Evolutionary conservation across 2,888 invertebrate genomes (phyloP), one percentile per base, ranked within the genome.

Genomic region (Neoitamus cyanurus): DNA sequence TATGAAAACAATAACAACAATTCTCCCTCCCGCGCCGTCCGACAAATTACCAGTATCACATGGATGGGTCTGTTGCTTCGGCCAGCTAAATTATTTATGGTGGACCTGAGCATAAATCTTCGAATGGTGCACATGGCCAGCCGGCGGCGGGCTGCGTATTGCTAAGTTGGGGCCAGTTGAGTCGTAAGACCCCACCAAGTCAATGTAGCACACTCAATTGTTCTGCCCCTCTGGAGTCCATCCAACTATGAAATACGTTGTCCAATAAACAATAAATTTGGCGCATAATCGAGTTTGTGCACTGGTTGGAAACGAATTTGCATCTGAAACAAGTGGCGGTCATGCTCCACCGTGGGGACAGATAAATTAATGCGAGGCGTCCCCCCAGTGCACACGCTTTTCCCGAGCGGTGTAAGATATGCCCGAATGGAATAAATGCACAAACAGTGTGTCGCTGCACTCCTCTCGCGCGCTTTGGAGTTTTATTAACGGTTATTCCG

Each of bases 251-350:
- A 80, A 58, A 80, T 58, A 80, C 36, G 80, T 80, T 68, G 58
- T 80, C 58, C 80, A 80, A 80, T 80, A 80, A 80, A 68, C 80
- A 80, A 80, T 80, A 80, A 80, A 80, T 80, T 80, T 68, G 48
- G 48, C 20, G 80, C 30, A 80, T 80, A 80, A 80, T 80, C 80
- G 80, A 80, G 68, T 80, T 68, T 80, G 34, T 80, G 68, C 80
- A 80, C 58, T 34, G 80, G 80, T 58, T 58, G 80, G 80, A 80
- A 80, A 68, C 36, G 68, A 68, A 80, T 80, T 80, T 80, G 80
- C 80, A 80, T 80, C 80, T 58, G 80, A 68, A 80, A 80, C 80
- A 80, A 80, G 80, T 80, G 80, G 31, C 25, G 77, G 28, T 36
- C 20, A 36, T 77, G 77, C 30, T 42, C 30, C 46, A 28, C 46